Conservation (phyloP, 1,140 invertebrate species). For the Amyelois transitella region DNA sequence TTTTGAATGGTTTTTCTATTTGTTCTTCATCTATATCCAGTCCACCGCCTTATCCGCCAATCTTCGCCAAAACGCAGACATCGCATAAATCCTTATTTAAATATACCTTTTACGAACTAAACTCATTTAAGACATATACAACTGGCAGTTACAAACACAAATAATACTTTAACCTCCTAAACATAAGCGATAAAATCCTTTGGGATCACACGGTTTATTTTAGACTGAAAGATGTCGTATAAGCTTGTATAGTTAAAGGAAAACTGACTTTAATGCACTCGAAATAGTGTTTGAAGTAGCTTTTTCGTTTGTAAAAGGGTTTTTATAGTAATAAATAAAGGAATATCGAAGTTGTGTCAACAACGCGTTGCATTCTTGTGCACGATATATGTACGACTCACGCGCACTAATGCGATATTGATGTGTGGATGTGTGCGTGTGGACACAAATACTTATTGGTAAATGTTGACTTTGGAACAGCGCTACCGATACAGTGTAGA, state of each 20-base stretch:
- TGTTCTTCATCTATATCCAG: too few species aligned
- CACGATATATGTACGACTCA: conserved; percentile 49
- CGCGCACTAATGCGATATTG: conserved; percentile 12
- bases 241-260: conserved; percentile 16
- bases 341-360: conserved; percentile 74
- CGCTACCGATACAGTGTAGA: conserved; percentile 20
- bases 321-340: conserved; percentile 74
- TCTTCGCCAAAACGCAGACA: conserved; percentile 69
- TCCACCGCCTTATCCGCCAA: conserved; percentile 61
- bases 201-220: neutral
- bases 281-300: conserved; percentile 9
- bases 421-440: conserved; percentile 36
- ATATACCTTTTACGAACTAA: conserved; percentile 44
- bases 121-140: conserved; percentile 13
- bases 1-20: too few species aligned
- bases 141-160: neutral
- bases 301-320: conserved; percentile 31
- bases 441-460: conserved; percentile 72
- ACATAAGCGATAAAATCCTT: neutral
- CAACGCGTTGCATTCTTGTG: conserved; percentile 73
- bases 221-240: conserved; percentile 15
- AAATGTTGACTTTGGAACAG: conserved; percentile 60
- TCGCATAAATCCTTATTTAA: conserved; percentile 73
- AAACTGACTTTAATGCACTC: conserved; percentile 9
- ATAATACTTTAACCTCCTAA: neutral